Evolutionary conservation across 1,140 invertebrate genomes (phyloP), one percentile per base, ranked within the genome.

Genomic region (Drosophila watanabei): DNA sequence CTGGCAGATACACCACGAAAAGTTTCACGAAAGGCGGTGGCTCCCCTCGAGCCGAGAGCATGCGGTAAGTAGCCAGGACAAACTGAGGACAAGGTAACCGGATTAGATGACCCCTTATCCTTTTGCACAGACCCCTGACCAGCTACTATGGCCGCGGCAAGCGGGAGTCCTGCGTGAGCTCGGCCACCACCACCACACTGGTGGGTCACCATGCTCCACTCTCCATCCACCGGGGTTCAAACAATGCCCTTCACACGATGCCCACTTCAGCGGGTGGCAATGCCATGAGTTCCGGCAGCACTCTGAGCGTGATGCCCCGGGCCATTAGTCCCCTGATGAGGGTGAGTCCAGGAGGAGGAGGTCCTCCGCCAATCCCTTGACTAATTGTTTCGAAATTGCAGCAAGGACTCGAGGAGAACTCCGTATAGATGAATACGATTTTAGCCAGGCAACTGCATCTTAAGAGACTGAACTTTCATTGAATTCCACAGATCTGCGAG

Each of bases 11-110:
- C 68, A 91, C 88, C 45, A 79, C 87, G 61, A 93, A 91, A 78
- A 91, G 84, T 83, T 91, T 93, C 68, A 95, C 95, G 82, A 96
- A 96, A 87, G 97, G 97, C 92, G 97, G 97, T 92, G 96, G 96
- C 95, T 97, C 96, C 46, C 97, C 96, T 20, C 94, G 96, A 81
- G 96, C 96, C 8, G 97, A 98, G 88, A 97, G 97, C 93, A 96
- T 97, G 93, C 95, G 96, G 96, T 97, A 94, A 94, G 93, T 75
- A 57, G 30, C 33, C 20, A 18, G 10, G 20, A 35, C 11, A 1
- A 33, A 16, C 10, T 24, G 30, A 5, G 8, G 24, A 20, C 46
- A 24, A 14, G 35, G 37, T 72, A 70, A 37, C 37, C 28, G 52
- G 35, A 54, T 51, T 56, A 75, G 51, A 64, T 51, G 70, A 57